Evolutionary conservation across 2,113 vertebrate genomes (phyloP), one percentile per base, ranked within the genome.

Genomic region (Amphiprion percula): DNA sequence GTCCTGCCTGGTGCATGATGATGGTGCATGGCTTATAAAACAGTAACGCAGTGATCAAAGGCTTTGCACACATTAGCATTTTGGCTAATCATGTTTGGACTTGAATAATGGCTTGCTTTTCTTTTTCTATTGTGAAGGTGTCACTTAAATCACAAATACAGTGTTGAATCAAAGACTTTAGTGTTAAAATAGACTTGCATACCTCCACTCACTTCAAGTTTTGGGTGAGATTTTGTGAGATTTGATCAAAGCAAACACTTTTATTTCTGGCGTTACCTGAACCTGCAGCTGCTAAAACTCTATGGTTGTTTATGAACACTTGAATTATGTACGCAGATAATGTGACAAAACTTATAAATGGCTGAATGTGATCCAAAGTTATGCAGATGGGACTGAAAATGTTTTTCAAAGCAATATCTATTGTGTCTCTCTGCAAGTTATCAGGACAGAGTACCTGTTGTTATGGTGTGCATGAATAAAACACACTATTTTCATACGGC

Each of bases 21-120:
- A 92, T 79, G 82, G 86, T 54, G 77, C 80, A 82, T 30, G 72
- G 90, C 74, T 91, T 89, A 85, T 86, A 90, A 93, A 94, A 88
- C 77, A 74, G 78, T 37, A 74, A 76, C 81, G 58, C 68, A 54
- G 77, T 93, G 90, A 95, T 94, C 90, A 94, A 94, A 95, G 92
- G 86, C 73, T 90, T 93, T 88, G 84, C 83, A 83, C 71, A 90
- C 69, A 79, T 91, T 83, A 92, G 85, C 92, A 90, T 93, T 93
- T 84, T 91, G 82, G 77, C 77, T 90, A 90, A 93, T 91, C 78
- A 88, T 78, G 80, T 85, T 82, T 84, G 80, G 85, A 81, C 74
- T 80, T 61, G 62, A 80, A 74, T 21, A 47, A 50, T 66, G 50
- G 83, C 58, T 14, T 0, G 60, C 59, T 82, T 74, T 87, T 89